phyloP scores from a whole-genome alignment of 2,113 vertebrate species.

The Nothoprocta pentlandii region DNA sequence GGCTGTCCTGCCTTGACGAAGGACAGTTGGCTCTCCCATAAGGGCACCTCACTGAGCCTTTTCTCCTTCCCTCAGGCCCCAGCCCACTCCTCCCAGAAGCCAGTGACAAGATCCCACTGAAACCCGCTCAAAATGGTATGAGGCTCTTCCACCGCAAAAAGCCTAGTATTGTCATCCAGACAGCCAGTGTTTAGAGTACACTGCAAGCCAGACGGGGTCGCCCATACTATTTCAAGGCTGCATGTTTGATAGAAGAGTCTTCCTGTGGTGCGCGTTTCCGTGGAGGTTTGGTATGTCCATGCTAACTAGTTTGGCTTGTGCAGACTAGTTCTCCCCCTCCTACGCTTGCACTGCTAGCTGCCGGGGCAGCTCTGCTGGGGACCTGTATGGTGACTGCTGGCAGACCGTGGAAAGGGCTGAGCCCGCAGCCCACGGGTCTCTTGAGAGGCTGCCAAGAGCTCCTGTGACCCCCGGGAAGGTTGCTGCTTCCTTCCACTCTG shows the following conservation, averaged over 20 bases:
- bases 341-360: fast-evolving
- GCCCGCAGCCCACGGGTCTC: neutral
- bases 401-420: fast-evolving
- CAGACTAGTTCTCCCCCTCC: neutral
- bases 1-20: fast-evolving
- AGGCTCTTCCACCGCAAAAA: neutral
- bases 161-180: neutral
- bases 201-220: neutral
- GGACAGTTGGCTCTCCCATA: neutral
- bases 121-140: neutral
- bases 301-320: neutral
- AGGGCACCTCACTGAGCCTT: fast-evolving
- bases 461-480: neutral
- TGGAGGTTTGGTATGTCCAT: fast-evolving
- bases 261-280: neutral
- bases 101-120: neutral
- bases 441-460: neutral
- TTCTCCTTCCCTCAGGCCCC: neutral
- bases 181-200: neutral
- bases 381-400: fast-evolving
- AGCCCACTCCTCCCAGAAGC: neutral
- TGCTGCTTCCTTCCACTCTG: neutral
- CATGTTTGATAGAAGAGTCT: neutral
- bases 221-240: neutral
- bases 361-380: neutral